Conservation (phyloP, 2,888 invertebrate genomes). For the Drosophila austrosaltans region DNA sequence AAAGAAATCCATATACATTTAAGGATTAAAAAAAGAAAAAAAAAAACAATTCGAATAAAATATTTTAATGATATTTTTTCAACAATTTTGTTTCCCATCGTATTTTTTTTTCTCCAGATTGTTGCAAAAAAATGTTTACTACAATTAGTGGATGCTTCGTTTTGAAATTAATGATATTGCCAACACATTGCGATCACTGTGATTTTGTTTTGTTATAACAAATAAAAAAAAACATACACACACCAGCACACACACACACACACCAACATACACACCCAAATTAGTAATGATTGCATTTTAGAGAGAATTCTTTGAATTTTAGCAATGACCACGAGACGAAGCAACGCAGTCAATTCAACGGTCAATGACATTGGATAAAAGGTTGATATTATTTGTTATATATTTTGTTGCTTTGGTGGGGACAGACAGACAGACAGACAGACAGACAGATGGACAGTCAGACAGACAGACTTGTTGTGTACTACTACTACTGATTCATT, state of each 20-base stretch:
- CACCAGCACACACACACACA: neutral
- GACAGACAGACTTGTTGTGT: neutral
- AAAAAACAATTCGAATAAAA: no score
- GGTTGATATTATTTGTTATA: neutral
- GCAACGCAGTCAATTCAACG: conserved; percentile 44
- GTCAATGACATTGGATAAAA: conserved; percentile 61
- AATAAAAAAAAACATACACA: neutral
- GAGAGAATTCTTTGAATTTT: conserved; percentile 40
- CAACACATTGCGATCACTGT: conserved; percentile 3
- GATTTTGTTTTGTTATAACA: neutral
- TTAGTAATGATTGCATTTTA: conserved; percentile 43
- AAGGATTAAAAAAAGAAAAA: no score
- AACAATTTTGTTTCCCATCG: neutral
- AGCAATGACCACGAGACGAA: conserved; percentile 15
- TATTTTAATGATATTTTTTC: no score
- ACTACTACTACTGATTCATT: conserved; percentile 36
- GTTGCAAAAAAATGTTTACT: neutral
- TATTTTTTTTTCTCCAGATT: no score
- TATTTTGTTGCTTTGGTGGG: no score
- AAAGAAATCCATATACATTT: no score
- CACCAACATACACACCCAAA: conserved; percentile 6
- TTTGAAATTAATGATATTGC: neutral
- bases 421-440: no score
- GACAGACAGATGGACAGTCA: no score
- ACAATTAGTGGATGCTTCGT: neutral